phyloP scores from a whole-genome alignment of 2,113 vertebrate genomes.

The Cyanoramphus novaezelandiae region DNA sequence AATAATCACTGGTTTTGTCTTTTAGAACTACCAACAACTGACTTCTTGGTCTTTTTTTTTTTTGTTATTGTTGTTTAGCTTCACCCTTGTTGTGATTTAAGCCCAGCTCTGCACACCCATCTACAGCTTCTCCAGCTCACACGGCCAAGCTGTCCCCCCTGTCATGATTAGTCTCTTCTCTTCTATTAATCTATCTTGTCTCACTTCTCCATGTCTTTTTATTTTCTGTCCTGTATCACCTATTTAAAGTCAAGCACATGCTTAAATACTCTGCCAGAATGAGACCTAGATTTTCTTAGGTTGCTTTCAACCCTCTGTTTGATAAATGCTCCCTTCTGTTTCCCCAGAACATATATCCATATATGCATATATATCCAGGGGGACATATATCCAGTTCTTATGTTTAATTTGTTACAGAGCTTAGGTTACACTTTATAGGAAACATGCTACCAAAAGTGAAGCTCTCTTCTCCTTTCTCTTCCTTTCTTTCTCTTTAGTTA shows the following conservation, averaged over 20 bases:
- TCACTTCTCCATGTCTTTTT: neutral
- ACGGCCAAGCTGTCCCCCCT: neutral
- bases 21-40: neutral
- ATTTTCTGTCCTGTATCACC: neutral
- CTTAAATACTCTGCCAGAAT: neutral
- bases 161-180: neutral
- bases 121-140: neutral
- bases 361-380: neutral
- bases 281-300: neutral
- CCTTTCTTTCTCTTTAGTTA: slow-evolving; percentile 39
- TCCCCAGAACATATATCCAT: neutral
- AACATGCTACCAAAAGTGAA: slow-evolving; percentile 65
- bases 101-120: neutral
- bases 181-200: neutral
- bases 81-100: neutral
- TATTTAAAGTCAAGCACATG: neutral
- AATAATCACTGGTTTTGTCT: neutral
- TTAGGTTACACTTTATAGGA: slow-evolving; percentile 38
- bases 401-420: slow-evolving; percentile 40
- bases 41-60: neutral
- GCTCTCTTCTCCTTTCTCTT: slow-evolving; percentile 15
- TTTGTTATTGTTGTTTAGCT: neutral
- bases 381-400: neutral
- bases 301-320: neutral
- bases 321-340: neutral